Evolutionary conservation across 1,140 invertebrate genomes (phyloP).

Genomic region (Maconellicoccus hirsutus): DNA sequence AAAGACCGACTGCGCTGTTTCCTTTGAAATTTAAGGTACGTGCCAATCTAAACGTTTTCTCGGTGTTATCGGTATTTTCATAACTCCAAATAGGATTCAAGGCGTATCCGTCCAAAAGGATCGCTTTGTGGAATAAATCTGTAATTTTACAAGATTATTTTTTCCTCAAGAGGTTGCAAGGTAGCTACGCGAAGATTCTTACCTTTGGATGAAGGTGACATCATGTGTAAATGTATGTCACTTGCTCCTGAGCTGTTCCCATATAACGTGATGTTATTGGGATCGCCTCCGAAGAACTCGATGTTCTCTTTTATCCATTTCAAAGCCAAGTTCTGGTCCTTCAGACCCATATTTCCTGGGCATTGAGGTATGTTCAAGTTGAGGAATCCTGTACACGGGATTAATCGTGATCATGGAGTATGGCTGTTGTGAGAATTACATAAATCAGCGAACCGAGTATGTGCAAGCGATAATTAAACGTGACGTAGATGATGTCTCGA

Average conservation of each 20-base stretch:
- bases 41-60: neutral
- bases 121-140: neutral
- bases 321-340: slow-evolving; percentile 86
- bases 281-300: slow-evolving; percentile 79
- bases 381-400: slow-evolving; percentile 64
- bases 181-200: no score
- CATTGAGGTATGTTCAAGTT: slow-evolving; percentile 69
- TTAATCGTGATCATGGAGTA: neutral
- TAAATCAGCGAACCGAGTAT: slow-evolving; percentile 36
- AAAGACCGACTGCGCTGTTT: neutral
- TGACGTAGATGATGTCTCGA: slow-evolving; percentile 60
- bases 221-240: slow-evolving; percentile 84
- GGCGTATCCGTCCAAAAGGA: neutral
- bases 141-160: no score
- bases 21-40: neutral
- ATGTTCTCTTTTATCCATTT: slow-evolving; percentile 93
- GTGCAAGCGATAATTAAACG: slow-evolving; percentile 65
- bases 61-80: neutral
- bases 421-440: no score
- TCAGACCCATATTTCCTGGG: slow-evolving; percentile 83
- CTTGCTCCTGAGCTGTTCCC: slow-evolving; percentile 91
- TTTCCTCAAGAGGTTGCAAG: no score
- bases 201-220: slow-evolving; percentile 47
- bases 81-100: neutral
- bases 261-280: slow-evolving; percentile 81